These are phyloP conservation scores for Boleophthalmus pectinirostris DNA, from an alignment of 2,113 vertebrate genomes.

Conservation along the genomic window DNA sequence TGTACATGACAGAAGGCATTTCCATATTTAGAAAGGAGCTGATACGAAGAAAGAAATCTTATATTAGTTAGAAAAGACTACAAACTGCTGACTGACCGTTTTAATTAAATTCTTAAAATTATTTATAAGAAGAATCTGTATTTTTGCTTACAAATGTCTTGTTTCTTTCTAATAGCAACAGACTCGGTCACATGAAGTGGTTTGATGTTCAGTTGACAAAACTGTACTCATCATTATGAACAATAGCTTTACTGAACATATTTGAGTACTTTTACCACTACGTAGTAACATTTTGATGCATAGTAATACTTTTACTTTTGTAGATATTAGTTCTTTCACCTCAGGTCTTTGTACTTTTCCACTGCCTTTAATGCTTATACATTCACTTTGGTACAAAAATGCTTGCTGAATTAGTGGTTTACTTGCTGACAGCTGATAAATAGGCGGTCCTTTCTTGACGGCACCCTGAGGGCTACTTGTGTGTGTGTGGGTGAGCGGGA, in stretches of 20 bases:
- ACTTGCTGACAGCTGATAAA: constrained; percentile 80
- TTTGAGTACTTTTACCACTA: background rate
- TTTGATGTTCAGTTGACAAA: background rate
- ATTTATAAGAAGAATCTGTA: background rate
- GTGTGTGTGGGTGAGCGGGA: constrained; percentile 31
- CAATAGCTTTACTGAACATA: background rate
- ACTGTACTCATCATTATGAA: background rate
- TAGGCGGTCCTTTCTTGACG: constrained; percentile 68
- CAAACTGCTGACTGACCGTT: background rate
- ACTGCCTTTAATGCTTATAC: constrained; percentile 43
- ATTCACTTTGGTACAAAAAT: constrained; percentile 48
- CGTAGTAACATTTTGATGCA: background rate
- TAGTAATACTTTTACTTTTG: background rate
- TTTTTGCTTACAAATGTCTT: too few relatives aligned
- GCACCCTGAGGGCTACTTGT: constrained; percentile 66
- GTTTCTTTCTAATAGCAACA: background rate
- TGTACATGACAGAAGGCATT: too few relatives aligned
- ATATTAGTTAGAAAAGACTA: too few relatives aligned
- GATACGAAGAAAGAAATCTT: too few relatives aligned
- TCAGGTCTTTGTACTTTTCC: constrained; percentile 28
- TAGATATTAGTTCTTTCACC: background rate
- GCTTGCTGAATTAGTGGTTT: constrained; percentile 75
- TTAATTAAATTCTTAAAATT: background rate
- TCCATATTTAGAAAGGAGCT: too few relatives aligned
- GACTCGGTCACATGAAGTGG: background rate